Evolutionary conservation across 2,888 invertebrate species (phyloP).

Genomic region (Nematopogon swammerdamellus): DNA sequence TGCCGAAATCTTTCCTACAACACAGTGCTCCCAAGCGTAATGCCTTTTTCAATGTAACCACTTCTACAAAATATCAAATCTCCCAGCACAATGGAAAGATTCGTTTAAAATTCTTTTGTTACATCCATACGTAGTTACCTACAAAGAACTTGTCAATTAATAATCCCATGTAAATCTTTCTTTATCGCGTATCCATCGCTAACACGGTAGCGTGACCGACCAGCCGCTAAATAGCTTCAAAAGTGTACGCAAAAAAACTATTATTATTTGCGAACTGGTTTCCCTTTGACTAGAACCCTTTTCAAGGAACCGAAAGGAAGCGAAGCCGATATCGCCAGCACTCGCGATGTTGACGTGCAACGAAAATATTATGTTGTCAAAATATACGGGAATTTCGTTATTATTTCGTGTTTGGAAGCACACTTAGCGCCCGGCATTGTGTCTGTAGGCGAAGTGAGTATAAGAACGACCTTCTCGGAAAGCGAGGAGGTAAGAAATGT

Average conservation of each 20-base stretch:
- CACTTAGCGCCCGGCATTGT: constrained; percentile 39
- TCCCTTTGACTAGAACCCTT: constrained; percentile 26
- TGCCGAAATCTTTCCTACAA: too few species aligned
- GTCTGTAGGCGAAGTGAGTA: background rate
- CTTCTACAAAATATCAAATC: background rate
- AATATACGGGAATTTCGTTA: constrained; percentile 55
- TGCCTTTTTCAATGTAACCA: background rate
- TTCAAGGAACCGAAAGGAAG: constrained; percentile 46
- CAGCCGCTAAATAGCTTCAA: background rate
- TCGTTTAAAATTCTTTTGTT: background rate
- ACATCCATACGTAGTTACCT: background rate
- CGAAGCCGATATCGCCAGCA: constrained; percentile 38
- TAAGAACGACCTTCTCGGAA: background rate
- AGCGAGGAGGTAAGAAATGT: background rate
- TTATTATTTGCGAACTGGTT: constrained; percentile 54
- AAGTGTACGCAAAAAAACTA: constrained; percentile 25
- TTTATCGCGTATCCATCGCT: constrained; percentile 27
- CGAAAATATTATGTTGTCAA: constrained; percentile 55
- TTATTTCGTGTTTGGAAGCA: constrained; percentile 54
- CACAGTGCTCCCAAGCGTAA: background rate
- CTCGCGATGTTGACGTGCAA: constrained; percentile 50
- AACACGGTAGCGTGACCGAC: constrained; percentile 35
- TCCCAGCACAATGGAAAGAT: background rate
- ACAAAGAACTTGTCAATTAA: constrained; percentile 55
- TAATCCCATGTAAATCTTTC: constrained; percentile 46